Evolutionary conservation across 2,888 invertebrate species (phyloP).

Genomic region (Lepidonotus clava): DNA sequence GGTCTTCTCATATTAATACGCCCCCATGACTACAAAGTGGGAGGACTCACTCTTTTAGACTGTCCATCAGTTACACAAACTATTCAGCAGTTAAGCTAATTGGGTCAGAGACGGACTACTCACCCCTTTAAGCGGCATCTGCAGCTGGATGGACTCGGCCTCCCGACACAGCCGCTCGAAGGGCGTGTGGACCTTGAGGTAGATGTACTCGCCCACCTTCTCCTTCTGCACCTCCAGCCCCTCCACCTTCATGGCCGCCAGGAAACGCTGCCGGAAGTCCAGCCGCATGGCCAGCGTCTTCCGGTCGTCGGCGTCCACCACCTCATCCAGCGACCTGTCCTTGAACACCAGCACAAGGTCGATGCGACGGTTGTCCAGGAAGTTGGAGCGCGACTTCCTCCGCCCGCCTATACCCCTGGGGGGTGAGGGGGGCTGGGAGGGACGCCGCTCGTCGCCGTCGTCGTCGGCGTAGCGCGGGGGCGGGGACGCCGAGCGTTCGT

Average conservation of each 20-base stretch:
- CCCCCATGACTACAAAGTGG: too few species aligned
- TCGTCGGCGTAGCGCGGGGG: too few species aligned
- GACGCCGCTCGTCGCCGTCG: not conserved
- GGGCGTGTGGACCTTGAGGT: constrained; percentile 74
- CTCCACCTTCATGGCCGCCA: constrained; percentile 68
- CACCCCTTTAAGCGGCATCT: constrained; percentile 79
- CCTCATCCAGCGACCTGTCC: constrained; percentile 57
- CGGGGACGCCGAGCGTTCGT: too few species aligned
- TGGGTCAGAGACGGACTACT: too few species aligned
- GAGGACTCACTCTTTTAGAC: too few species aligned
- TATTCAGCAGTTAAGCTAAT: too few species aligned
- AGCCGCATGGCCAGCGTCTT: constrained; percentile 50
- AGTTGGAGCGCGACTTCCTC: constrained; percentile 20
- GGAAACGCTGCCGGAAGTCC: constrained; percentile 68
- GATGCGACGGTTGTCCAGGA: constrained; percentile 70
- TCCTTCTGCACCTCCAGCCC: constrained; percentile 73
- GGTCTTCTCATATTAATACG: too few species aligned
- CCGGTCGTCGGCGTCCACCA: constrained; percentile 55
- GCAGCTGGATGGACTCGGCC: constrained; percentile 77
- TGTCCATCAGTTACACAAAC: too few species aligned
- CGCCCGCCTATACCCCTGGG: not conserved
- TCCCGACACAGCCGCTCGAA: constrained; percentile 77
- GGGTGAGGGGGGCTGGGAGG: not conserved
- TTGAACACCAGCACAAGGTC: constrained; percentile 76
- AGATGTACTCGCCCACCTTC: constrained; percentile 54